These are phyloP conservation scores for Perodicticus potto DNA, from an alignment of 2,797 vertebrate genomes.

Conservation along the genomic window DNA sequence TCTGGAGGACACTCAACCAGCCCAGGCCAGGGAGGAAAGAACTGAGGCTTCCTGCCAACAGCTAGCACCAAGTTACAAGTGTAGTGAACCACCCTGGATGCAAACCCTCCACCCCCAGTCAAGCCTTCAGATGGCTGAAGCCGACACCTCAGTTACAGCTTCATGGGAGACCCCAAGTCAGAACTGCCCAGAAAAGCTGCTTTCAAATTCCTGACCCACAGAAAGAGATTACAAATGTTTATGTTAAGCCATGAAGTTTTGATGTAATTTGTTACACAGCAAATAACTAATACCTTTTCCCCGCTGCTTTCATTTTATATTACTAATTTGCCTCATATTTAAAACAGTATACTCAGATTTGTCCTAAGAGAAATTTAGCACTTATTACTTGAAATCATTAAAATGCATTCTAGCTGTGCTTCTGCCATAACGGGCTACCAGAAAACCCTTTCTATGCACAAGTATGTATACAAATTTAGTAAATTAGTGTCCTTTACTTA, in stretches of 20 bases:
- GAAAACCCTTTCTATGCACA: neutral
- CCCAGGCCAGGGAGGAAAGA: neutral
- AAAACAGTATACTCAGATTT: neutral
- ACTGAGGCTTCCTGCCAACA: neutral
- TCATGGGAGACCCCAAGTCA: neutral
- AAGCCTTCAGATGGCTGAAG: neutral
- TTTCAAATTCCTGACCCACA: neutral
- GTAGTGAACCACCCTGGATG: neutral
- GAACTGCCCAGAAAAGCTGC: neutral
- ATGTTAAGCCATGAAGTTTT: neutral
- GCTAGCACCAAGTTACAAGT: neutral
- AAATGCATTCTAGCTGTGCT: neutral
- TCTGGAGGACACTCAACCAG: neutral
- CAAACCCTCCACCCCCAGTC: neutral
- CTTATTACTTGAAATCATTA: neutral
- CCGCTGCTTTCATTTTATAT: neutral
- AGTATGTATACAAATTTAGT: neutral
- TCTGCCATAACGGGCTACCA: neutral
- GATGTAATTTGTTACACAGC: neutral
- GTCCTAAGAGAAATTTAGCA: neutral
- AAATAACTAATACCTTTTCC: neutral
- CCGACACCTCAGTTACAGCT: neutral
- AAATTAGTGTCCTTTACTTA: constrained; percentile 86
- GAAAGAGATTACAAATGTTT: neutral
- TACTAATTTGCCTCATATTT: neutral